Conservation (phyloP, 2,888 invertebrate species). For the Poecilus cupreus region DNA sequence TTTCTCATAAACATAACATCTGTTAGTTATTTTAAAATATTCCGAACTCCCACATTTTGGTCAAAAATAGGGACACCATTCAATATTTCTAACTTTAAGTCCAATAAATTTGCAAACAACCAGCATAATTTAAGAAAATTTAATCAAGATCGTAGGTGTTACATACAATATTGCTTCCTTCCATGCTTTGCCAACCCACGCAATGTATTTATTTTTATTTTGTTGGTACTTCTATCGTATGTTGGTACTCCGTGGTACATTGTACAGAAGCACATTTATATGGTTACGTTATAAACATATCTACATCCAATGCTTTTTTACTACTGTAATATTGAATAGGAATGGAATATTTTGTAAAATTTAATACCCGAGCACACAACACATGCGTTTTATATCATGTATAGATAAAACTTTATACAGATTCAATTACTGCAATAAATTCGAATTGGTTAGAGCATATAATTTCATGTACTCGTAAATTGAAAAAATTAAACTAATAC, state of each 20-base stretch:
- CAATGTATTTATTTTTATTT: background rate
- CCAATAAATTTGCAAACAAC: background rate
- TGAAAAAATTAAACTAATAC: no score
- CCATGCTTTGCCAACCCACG: background rate
- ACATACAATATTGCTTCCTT: background rate
- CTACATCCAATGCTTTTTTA: background rate
- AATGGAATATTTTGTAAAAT: background rate
- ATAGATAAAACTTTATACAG: background rate
- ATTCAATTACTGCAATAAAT: background rate
- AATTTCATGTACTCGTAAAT: background rate
- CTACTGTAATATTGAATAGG: background rate
- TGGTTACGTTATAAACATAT: background rate
- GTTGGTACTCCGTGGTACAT: no score
- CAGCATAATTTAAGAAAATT: background rate
- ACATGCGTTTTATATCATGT: background rate
- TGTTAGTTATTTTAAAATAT: constrained; percentile 24
- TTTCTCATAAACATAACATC: constrained; percentile 21
- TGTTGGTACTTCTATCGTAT: background rate
- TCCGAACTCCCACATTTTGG: constrained; percentile 7
- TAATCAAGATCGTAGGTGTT: background rate
- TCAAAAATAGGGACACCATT: background rate
- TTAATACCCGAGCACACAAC: background rate
- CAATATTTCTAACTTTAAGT: background rate
- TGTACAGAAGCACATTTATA: background rate
- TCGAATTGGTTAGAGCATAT: background rate